These are phyloP conservation scores for rat (Rattus norvegicus) DNA, from an alignment of 2,113 vertebrate species.

Conservation along the genomic window GRCr8 NC_086021.1:41669001-41669500, in stretches of 20 bases:
- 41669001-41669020: neutral
- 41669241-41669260: conserved; percentile 39
- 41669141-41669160: neutral
- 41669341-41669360: neutral
- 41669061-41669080: neutral
- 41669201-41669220: neutral
- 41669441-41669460: conserved; percentile 20
- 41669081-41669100: conserved; percentile 20
- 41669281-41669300: neutral
- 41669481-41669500: neutral
- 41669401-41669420: neutral
- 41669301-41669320: conserved; percentile 3
- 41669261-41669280: neutral
- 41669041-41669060: conserved; percentile 1
- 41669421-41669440: conserved; percentile 11
- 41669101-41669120: neutral
- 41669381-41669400: conserved; percentile 25
- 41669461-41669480: neutral
- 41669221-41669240: conserved; percentile 17
- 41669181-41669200: neutral
- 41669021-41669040: neutral
- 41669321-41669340: neutral
- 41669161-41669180: neutral
- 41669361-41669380: neutral
- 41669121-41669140: neutral